phyloP scores from a whole-genome alignment of 2,888 invertebrate genomes.

The Cephonodes hylas region DNA sequence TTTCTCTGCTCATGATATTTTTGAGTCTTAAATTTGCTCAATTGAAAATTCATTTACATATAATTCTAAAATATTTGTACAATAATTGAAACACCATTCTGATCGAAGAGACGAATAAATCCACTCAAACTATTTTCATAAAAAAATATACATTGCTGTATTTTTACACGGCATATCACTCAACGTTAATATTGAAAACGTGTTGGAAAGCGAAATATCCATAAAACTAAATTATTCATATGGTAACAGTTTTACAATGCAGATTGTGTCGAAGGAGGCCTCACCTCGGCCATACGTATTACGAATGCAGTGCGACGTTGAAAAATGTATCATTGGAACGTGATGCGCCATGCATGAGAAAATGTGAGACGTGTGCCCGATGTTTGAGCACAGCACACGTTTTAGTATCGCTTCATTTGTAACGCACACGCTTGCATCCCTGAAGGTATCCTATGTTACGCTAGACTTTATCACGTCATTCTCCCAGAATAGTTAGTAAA shows the following conservation, averaged over 20 bases:
- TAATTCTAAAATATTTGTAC: too few relatives aligned
- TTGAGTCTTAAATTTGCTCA: too few relatives aligned
- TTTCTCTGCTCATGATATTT: too few relatives aligned
- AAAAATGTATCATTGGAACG: constrained; percentile 13
- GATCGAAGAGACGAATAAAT: too few relatives aligned
- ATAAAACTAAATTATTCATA: neutral
- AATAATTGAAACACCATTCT: too few relatives aligned
- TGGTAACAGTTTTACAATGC: neutral
- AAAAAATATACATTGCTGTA: neutral
- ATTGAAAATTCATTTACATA: too few relatives aligned
- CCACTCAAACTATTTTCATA: too few relatives aligned
- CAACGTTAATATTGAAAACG: neutral
- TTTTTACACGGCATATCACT: neutral
- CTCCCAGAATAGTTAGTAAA: too few relatives aligned
- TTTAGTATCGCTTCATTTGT: neutral
- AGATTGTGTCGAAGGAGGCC: neutral
- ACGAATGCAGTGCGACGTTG: neutral
- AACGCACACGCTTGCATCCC: too few relatives aligned
- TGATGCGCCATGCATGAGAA: constrained; percentile 7
- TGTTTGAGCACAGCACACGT: neutral
- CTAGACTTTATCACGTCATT: too few relatives aligned
- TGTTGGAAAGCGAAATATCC: neutral
- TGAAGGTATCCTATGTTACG: too few relatives aligned
- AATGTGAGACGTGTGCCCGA: neutral
- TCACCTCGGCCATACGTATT: neutral